A percentile compares a stretch with the other conserved stretches of the same genome.
These are phyloP conservation scores for Eueides isabella DNA, from an alignment of 1,140 invertebrate species.

Conservation along the genomic window DNA sequence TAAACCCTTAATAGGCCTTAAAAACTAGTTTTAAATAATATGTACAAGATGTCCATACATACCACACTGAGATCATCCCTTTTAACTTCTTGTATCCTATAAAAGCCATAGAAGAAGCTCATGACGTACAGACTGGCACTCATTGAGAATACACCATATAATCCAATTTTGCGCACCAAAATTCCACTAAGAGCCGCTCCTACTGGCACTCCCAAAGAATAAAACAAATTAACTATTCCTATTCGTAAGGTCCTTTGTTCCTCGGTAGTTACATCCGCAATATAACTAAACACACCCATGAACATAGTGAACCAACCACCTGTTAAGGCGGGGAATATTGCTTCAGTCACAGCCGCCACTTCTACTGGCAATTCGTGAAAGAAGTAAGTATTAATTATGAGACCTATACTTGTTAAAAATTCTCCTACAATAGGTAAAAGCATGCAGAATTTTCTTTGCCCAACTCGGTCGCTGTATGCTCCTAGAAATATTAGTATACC, in stretches of 20 bases:
- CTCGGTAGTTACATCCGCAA: slow-evolving; percentile 91
- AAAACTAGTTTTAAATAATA: too few relatives aligned
- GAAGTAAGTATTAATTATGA: slow-evolving; percentile 91
- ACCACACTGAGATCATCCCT: slow-evolving; percentile 72
- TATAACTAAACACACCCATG: slow-evolving; percentile 95
- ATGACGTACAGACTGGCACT: slow-evolving; percentile 88
- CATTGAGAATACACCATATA: slow-evolving; percentile 90
- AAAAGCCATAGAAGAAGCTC: slow-evolving; percentile 87
- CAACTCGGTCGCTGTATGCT: slow-evolving; percentile 88
- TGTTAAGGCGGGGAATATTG: slow-evolving; percentile 89
- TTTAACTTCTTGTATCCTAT: slow-evolving; percentile 85
- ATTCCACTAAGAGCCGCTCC: slow-evolving; percentile 90
- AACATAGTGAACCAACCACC: slow-evolving; percentile 94
- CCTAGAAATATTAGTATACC: slow-evolving; percentile 90
- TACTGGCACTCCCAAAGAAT: slow-evolving; percentile 90
- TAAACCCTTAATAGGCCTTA: too few relatives aligned
- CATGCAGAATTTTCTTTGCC: slow-evolving; percentile 92
- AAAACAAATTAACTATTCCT: slow-evolving; percentile 91
- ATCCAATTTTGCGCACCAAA: slow-evolving; percentile 87
- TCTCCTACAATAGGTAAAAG: slow-evolving; percentile 91
- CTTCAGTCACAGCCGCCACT: slow-evolving; percentile 88
- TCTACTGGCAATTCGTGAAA: slow-evolving; percentile 90
- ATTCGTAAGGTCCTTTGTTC: slow-evolving; percentile 91
- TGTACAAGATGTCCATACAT: slow-evolving; percentile 46
- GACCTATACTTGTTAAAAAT: slow-evolving; percentile 88